Evolutionary conservation across 1,140 invertebrate genomes (phyloP).

Genomic region (Pinna nobilis): DNA sequence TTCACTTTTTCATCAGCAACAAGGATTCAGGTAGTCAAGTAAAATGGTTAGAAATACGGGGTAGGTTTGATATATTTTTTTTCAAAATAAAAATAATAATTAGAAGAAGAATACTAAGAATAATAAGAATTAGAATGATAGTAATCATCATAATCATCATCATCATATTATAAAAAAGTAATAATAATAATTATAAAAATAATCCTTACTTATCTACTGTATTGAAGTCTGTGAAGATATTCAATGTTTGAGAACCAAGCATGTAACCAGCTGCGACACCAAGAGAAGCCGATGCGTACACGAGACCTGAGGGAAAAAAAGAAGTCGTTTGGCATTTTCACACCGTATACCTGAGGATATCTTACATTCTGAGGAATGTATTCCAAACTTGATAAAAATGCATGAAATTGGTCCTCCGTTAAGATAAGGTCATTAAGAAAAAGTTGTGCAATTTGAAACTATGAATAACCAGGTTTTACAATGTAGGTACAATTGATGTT

Average conservation of each 20-base stretch:
- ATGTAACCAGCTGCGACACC: slow-evolving; percentile 93
- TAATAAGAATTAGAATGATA: not conserved
- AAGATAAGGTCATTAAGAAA: no score
- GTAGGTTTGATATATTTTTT: not conserved
- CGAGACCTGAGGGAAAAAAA: slow-evolving; percentile 46
- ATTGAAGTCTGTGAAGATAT: slow-evolving; percentile 91
- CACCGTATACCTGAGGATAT: not conserved
- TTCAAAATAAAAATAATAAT: not conserved
- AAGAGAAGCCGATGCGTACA: slow-evolving; percentile 92
- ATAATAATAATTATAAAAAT: not conserved
- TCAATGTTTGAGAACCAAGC: slow-evolving; percentile 86
- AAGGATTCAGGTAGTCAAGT: no score
- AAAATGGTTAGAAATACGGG: no score
- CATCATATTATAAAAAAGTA: no score
- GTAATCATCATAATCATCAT: slow-evolving; percentile 30
- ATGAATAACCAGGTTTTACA: no score
- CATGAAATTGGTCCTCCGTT: no score
- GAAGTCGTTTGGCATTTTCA: no score
- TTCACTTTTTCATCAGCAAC: no score
- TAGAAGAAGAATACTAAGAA: not conserved
- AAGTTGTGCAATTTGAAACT: no score
- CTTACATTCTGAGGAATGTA: no score
- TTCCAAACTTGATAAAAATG: no score
- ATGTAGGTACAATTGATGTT: no score
- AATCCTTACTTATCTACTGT: slow-evolving; percentile 38